Percentiles rank a stretch among this genome's conserved stretches.
Conservation (phyloP, 2,113 vertebrate species). For the Nibea albiflora region DNA sequence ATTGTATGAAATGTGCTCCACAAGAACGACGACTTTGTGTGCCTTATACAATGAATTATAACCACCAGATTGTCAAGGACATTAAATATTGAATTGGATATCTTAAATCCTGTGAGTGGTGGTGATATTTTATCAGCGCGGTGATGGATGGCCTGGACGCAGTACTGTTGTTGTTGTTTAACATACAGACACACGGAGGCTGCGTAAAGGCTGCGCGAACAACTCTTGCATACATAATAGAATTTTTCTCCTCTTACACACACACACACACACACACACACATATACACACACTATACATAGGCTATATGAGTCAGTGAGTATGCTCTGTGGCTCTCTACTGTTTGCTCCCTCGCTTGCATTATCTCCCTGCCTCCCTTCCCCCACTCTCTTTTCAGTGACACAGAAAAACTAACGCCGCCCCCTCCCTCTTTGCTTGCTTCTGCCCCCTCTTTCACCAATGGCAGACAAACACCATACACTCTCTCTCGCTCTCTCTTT, state of each 20-base stretch:
- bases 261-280: conserved; percentile 57
- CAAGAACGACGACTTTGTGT: conserved; percentile 38
- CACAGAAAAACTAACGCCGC: conserved; percentile 82
- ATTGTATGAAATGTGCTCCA: conserved; percentile 29
- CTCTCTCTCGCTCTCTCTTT: conserved; percentile 16
- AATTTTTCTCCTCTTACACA: conserved; percentile 56
- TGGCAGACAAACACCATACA: conserved; percentile 73
- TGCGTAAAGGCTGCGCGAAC: conserved; percentile 43
- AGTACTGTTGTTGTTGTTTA: conserved; percentile 9
- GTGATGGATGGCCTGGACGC: conserved; percentile 53
- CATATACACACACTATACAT: conserved; percentile 37
- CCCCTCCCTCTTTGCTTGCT: conserved; percentile 68
- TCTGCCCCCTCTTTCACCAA: conserved; percentile 69
- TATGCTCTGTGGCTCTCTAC: conserved; percentile 66
- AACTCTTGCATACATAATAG: conserved; percentile 75
- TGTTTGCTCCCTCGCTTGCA: conserved; percentile 70
- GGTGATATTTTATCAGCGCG: conserved; percentile 53
- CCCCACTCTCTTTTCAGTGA: conserved; percentile 82
- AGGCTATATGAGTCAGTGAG: conserved; percentile 75
- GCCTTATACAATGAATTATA: conserved; percentile 39
- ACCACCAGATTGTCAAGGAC: conserved; percentile 10
- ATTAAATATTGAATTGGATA: conserved; percentile 69
- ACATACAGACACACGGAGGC: conserved; percentile 22
- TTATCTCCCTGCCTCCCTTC: conserved; percentile 78
- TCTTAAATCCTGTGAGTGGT: conserved; percentile 61